Evolutionary conservation across 2,113 vertebrate genomes (phyloP), one percentile per base, ranked within the genome.

Genomic region (Oreochromis tanganicae): DNA sequence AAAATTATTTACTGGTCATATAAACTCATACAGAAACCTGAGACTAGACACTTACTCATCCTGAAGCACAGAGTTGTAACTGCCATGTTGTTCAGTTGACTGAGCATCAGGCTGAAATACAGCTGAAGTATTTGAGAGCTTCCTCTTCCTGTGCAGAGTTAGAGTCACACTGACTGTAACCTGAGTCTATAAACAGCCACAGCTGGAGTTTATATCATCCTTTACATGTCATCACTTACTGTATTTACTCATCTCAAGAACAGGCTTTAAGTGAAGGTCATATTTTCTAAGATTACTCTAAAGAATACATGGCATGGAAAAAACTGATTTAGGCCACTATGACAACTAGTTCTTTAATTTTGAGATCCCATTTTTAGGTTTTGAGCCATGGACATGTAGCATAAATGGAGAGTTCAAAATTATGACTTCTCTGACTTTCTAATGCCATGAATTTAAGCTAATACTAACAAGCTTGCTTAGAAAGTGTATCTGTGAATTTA

Each of bases 111-210:
- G 17, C 21, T 59, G 41, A 75, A 16, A 6, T 2, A 9, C 17
- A 29, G 4, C 10, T 4, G 2, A 56, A 19, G 61, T 14, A 27
- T 38, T 16, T 48, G 5, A 61, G 50, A 0, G 7, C 24, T 19
- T 79, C 81, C 71, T 7, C 7, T 87, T 87, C 71, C 56, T 87
- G 55, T 79, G 63, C 8, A 68, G 19, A 68, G 10, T 19, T 12
- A 36, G 34, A 11, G 34, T 12, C 61, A 11, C 5, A 6, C 24
- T 57, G 27, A 9, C 14, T 61, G 19, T 7, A 11, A 11, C 61
- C 34, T 66, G 34, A 66, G 32, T 61, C 14, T 61, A 32, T 61
- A 17, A 61, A 32, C 8, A 32, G 32, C 4, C 27, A 59, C 57
- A 5, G 13, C 27, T 9, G 57, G 7, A 16, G 24, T 59, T 59